Evolutionary conservation across 2,797 vertebrate genomes (phyloP), one percentile per base, ranked within the genome.

Genomic region (Myiotriccus ornatus): DNA sequence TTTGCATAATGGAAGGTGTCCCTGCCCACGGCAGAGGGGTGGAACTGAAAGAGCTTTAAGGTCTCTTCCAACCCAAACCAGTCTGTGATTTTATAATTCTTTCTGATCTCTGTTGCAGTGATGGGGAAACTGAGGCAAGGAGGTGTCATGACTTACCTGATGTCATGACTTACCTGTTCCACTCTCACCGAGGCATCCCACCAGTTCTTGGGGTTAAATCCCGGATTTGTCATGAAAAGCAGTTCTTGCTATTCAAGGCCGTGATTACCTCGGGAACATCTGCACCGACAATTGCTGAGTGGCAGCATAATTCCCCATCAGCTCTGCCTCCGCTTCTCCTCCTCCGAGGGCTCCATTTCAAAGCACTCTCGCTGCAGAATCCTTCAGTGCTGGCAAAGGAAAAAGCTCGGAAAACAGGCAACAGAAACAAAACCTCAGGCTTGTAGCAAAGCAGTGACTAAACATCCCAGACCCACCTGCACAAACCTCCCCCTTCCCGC

Each of bases 311-410:
- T 80, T 56, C 86, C 47, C 52, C 70, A 8, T 23, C 94, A 57
- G 94, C 65, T 94, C 90, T 87, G 90, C 92, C 96, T 84, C 83
- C 44, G 1, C 90, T 46, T 67, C 84, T 91, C 82, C 92, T 96
- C 91, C 94, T 95, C 81, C 84, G 1, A 11, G 15, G 27, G 80
- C 84, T 87, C 27, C 1, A 13, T 82, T 84, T 71, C 53, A 62
- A 93, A 94, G 89, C 84, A 52, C 53, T 3, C 47, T 65, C 84
- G 10, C 47, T 77, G 78, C 86, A 85, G 50, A 93, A 53, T 60
- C 82, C 74, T 68, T 47, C 6, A 5, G 14, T 16, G 75, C 63
- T 49, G 89, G 18, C 2, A 62, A 35, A 67, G 69, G 84, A 30
- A 74, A 69, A 63, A 74, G 27, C 84, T 65, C 14, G 13, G 62